phyloP scores from a whole-genome alignment of 2,113 vertebrate genomes.

The Dunckerocampus dactyliophorus region DNA sequence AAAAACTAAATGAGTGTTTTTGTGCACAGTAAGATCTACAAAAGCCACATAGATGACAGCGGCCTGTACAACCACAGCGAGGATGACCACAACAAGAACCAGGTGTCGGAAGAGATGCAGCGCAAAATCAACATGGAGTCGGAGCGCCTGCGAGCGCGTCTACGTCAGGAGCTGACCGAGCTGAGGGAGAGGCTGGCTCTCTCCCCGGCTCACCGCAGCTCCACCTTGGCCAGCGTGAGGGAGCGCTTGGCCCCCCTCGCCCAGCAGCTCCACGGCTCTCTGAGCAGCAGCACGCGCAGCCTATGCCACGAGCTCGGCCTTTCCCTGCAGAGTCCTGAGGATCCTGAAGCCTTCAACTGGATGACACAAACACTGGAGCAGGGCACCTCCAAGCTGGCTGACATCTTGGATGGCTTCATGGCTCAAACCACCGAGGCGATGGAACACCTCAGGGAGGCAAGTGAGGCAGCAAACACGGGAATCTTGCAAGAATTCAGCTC shows the following conservation, averaged over 20 bases:
- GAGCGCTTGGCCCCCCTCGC: conserved; percentile 71
- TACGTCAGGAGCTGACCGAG: conserved; percentile 78
- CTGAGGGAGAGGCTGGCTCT: conserved; percentile 74
- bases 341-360: conserved; percentile 42
- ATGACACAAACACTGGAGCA: conserved; percentile 54
- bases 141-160: conserved; percentile 59
- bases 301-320: conserved; percentile 71
- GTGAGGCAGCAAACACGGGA: conserved; percentile 33
- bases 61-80: conserved; percentile 53
- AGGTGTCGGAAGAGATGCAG: conserved; percentile 50
- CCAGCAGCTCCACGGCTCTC: conserved; percentile 74
- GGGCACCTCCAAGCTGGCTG: conserved; percentile 47
- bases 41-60: conserved; percentile 72
- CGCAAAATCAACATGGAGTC: conserved; percentile 64
- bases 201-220: conserved; percentile 61
- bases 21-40: conserved; percentile 65
- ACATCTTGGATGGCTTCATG: conserved; percentile 71
- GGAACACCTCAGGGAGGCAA: conserved; percentile 66
- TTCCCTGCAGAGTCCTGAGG: conserved; percentile 60
- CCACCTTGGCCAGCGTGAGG: conserved; percentile 70
- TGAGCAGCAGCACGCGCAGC: conserved; percentile 70
- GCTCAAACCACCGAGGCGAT: conserved; percentile 60
- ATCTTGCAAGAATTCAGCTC: conserved; percentile 71
- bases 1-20: neutral
- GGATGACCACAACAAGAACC: conserved; percentile 53